These are phyloP conservation scores for Eublepharis macularius DNA, from an alignment of 2,113 vertebrate species.

Conservation along the genomic window DNA sequence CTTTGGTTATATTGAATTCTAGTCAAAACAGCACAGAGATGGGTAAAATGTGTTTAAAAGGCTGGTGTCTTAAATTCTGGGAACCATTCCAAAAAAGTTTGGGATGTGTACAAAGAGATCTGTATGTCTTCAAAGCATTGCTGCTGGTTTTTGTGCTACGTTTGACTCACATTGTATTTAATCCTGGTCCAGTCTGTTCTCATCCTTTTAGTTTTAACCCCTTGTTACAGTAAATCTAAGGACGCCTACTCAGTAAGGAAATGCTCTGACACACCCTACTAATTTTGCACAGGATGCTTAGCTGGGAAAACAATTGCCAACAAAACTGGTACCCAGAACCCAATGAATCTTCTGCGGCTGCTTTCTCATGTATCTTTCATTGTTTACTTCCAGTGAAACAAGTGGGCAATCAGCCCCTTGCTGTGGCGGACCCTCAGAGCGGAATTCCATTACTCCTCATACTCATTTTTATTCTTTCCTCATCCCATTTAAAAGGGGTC, in stretches of 20 bases:
- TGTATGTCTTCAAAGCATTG: slow-evolving; percentile 23
- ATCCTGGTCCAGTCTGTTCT: slow-evolving; percentile 1
- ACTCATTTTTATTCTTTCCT: neutral
- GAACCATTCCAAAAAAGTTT: slow-evolving; percentile 31
- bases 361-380: neutral
- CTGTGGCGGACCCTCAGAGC: neutral
- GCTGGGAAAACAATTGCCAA: neutral
- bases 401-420: neutral
- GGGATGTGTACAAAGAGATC: slow-evolving; percentile 1
- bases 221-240: neutral
- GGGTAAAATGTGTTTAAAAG: slow-evolving; percentile 17
- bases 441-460: neutral
- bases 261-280: neutral
- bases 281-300: slow-evolving; percentile 14
- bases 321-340: slow-evolving; percentile 7
- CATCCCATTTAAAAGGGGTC: neutral
- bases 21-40: slow-evolving; percentile 7
- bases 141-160: slow-evolving; percentile 14
- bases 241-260: slow-evolving; percentile 18
- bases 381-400: neutral
- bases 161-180: slow-evolving; percentile 38
- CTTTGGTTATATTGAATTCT: slow-evolving; percentile 15
- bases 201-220: neutral
- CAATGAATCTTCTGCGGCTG: neutral
- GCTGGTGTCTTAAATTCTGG: slow-evolving; percentile 38